phyloP scores from a whole-genome alignment of 2,888 invertebrate genomes.

The Venusia cambrica region DNA sequence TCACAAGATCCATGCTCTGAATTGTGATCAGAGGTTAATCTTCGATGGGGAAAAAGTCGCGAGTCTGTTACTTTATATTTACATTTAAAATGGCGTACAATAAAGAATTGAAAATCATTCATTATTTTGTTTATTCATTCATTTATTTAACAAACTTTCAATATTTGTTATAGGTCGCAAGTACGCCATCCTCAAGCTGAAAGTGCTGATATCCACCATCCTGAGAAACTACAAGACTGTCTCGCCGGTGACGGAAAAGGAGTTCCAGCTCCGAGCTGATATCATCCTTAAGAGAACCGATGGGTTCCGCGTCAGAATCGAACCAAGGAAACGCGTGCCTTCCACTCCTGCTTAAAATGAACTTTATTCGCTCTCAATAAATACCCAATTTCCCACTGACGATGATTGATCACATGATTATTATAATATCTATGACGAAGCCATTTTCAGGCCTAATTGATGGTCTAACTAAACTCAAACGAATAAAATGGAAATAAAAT shows the following conservation, averaged over 20 bases:
- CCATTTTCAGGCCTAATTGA: too few relatives aligned
- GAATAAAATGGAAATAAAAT: too few relatives aligned
- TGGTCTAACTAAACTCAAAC: too few relatives aligned
- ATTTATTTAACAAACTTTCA: slow-evolving; percentile 2
- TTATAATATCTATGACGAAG: too few relatives aligned
- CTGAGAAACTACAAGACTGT: slow-evolving; percentile 84
- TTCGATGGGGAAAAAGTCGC: too few relatives aligned
- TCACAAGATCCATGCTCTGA: too few relatives aligned
- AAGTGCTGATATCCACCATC: slow-evolving; percentile 86
- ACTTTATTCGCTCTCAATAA: slow-evolving; percentile 1
- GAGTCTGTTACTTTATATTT: too few relatives aligned
- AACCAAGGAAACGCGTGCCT: slow-evolving; percentile 76
- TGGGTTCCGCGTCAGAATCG: slow-evolving; percentile 85
- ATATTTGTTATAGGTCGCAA: slow-evolving; percentile 83
- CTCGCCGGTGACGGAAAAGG: slow-evolving; percentile 82
- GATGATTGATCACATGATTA: too few relatives aligned
- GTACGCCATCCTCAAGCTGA: slow-evolving; percentile 88
- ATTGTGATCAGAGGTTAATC: too few relatives aligned
- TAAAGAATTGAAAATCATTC: too few relatives aligned
- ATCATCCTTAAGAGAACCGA: slow-evolving; percentile 87
- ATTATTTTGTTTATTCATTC: too few relatives aligned
- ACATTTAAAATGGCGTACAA: too few relatives aligned
- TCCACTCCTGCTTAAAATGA: slow-evolving; percentile 23
- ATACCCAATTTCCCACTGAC: background rate
- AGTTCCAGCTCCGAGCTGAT: slow-evolving; percentile 85